Evolutionary conservation across 2,797 vertebrate species (phyloP).

Genomic region (Clarias platycephalus): DNA sequence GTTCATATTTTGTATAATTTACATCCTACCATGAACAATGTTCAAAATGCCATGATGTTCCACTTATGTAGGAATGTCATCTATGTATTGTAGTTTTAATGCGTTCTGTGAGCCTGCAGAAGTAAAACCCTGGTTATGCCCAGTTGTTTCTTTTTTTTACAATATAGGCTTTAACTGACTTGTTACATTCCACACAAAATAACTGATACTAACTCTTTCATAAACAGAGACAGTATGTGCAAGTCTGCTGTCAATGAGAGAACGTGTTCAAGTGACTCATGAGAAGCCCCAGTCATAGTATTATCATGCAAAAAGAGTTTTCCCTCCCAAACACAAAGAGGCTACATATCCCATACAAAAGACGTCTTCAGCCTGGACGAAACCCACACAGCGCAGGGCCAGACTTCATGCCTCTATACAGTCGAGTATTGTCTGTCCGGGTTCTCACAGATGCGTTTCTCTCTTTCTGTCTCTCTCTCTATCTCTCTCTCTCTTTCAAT

Average conservation of each 20-base stretch:
- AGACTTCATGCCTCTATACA: constrained; percentile 65
- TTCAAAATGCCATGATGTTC: too few species aligned
- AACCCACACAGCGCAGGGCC: constrained; percentile 51
- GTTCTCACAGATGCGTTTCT: constrained; percentile 49
- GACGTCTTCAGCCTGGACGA: constrained; percentile 70
- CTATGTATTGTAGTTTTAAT: too few species aligned
- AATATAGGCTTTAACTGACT: constrained; percentile 1
- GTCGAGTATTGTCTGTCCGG: constrained; percentile 68
- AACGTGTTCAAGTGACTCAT: constrained; percentile 75
- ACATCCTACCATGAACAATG: neutral
- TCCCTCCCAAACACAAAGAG: constrained; percentile 76
- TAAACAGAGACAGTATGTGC: constrained; percentile 58
- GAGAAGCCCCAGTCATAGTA: constrained; percentile 77
- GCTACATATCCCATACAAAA: constrained; percentile 82
- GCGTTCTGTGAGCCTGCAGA: neutral
- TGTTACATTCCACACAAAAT: constrained; percentile 2
- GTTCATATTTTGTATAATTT: neutral
- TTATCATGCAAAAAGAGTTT: constrained; percentile 88
- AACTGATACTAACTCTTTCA: constrained; percentile 4
- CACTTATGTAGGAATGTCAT: neutral
- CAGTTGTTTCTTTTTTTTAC: neutral
- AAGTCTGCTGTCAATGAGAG: constrained; percentile 72
- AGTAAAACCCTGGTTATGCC: neutral
- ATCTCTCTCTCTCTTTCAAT: neutral
- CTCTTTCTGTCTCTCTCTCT: constrained; percentile 19